These are phyloP conservation scores for Alligator sinensis DNA, from an alignment of 2,113 vertebrate genomes.

Conservation along the genomic window DNA sequence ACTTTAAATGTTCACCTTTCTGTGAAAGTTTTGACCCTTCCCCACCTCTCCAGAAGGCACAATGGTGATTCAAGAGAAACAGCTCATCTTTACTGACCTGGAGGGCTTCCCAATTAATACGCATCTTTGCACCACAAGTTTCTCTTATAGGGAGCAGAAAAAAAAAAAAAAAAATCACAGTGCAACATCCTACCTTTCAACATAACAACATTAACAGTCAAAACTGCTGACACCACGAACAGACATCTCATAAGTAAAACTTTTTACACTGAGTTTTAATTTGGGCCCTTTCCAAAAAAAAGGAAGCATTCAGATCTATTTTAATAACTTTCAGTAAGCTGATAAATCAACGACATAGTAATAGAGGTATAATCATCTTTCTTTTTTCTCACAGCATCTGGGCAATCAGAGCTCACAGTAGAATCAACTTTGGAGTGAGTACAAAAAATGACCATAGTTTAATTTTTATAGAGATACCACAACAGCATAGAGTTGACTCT, in stretches of 20 bases:
- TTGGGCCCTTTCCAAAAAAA: background rate
- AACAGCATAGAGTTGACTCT: background rate
- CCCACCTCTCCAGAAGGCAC: slow-evolving; percentile 19
- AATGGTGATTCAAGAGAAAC: slow-evolving; percentile 39
- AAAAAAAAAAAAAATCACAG: background rate
- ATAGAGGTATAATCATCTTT: background rate
- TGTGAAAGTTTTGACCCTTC: background rate
- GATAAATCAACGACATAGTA: background rate
- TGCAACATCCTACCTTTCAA: background rate
- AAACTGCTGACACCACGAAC: background rate
- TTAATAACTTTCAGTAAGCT: background rate
- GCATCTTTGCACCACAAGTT: slow-evolving; percentile 32
- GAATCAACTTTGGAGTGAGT: background rate
- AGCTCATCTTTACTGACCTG: slow-evolving; percentile 20
- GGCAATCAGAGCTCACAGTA: background rate
- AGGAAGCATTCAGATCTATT: background rate
- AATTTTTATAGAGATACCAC: slow-evolving; percentile 1
- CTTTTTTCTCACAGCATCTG: background rate
- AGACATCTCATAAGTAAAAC: background rate
- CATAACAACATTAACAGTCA: background rate
- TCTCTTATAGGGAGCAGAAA: background rate
- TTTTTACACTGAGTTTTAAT: background rate
- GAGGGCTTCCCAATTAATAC: slow-evolving; percentile 53
- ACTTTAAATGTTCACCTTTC: background rate
- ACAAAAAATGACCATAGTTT: background rate